phyloP scores from a whole-genome alignment of 2,888 invertebrate genomes.

The Drosophila fungiperda region DNA sequence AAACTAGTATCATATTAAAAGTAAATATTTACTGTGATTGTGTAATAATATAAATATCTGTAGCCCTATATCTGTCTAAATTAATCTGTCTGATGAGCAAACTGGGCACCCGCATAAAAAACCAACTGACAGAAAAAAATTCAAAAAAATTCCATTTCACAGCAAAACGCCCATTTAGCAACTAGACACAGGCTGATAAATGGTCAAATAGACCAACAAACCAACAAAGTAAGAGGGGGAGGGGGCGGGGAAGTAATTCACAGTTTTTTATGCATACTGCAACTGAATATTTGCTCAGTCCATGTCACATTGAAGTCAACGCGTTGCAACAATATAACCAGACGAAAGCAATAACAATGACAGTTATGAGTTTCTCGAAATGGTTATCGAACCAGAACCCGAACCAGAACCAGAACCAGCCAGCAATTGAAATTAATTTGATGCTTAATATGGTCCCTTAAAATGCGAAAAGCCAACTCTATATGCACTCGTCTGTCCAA shows the following conservation, averaged over 20 bases:
- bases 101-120: not conserved
- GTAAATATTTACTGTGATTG: not conserved
- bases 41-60: not conserved
- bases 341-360: constrained; percentile 59
- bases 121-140: not conserved
- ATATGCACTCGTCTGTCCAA: constrained; percentile 22
- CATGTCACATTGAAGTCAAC: constrained; percentile 63
- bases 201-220: constrained; percentile 34
- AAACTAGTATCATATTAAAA: not conserved
- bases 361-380: constrained; percentile 62
- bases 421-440: constrained; percentile 47
- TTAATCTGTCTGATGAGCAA: not conserved
- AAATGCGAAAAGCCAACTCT: constrained; percentile 19
- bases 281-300: constrained; percentile 41
- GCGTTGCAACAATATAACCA: constrained; percentile 63
- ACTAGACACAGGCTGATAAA: constrained; percentile 61
- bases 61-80: not conserved
- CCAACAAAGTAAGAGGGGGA: not conserved
- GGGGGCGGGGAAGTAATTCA: not conserved
- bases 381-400: constrained; percentile 18
- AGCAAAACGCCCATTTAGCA: constrained; percentile 63
- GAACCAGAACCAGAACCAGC: constrained; percentile 2
- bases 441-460: constrained; percentile 9
- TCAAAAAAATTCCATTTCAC: constrained; percentile 53
- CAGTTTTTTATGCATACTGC: constrained; percentile 32